phyloP scores from a whole-genome alignment of 2,888 invertebrate species.

The Drepana falcataria region DNA sequence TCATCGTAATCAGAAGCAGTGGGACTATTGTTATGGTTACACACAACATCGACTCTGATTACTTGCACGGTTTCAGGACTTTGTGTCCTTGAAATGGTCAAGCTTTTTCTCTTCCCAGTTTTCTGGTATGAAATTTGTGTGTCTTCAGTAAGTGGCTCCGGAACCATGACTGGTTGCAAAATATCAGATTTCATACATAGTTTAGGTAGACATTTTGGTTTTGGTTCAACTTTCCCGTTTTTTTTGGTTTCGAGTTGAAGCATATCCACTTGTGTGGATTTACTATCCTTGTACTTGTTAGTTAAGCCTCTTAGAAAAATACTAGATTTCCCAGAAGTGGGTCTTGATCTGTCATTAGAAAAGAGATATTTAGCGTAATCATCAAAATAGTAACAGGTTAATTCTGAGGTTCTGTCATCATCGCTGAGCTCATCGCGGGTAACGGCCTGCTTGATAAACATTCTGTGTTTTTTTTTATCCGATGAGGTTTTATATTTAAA shows the following conservation, averaged over 20 bases:
- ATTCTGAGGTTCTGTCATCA: conserved; percentile 46
- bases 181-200: conserved; percentile 15
- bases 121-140: conserved; percentile 54
- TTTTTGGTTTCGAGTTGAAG: conserved; percentile 22
- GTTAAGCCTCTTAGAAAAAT: conserved; percentile 34
- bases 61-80: conserved; percentile 72
- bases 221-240: conserved; percentile 26
- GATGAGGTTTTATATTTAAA: conserved; percentile 58
- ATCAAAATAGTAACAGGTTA: conserved; percentile 55
- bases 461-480: conserved; percentile 49
- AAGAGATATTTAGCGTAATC: conserved; percentile 61
- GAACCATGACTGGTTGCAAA: conserved; percentile 20
- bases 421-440: conserved; percentile 35
- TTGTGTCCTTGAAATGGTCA: conserved; percentile 64
- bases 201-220: conserved; percentile 22
- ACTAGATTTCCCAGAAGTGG: conserved; percentile 56
- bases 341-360: conserved; percentile 49
- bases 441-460: conserved; percentile 64
- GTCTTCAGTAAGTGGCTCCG: conserved; percentile 28
- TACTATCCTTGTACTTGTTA: conserved; percentile 40
- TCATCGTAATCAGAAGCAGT: conserved; percentile 43
- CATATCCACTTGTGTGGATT: conserved; percentile 42
- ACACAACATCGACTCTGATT: conserved; percentile 71
- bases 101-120: conserved; percentile 58
- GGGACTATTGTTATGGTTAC: conserved; percentile 45